These are phyloP conservation scores for Sclerurus mexicanus DNA, from an alignment of 2,113 vertebrate species.

Conservation along the genomic window DNA sequence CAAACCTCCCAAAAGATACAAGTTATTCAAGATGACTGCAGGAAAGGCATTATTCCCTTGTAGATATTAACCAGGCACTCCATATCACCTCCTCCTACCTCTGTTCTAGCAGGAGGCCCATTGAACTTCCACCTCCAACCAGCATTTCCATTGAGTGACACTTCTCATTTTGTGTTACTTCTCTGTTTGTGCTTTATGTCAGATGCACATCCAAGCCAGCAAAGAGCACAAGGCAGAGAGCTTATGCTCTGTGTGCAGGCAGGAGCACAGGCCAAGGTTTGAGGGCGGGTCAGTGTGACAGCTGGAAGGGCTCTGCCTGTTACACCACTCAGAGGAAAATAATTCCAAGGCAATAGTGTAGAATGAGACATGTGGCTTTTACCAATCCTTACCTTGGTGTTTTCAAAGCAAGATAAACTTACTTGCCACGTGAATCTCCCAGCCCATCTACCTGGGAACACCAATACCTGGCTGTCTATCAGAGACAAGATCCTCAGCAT, in stretches of 20 bases:
- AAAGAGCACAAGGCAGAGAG: not conserved
- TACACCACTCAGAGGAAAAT: not conserved
- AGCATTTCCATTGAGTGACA: not conserved
- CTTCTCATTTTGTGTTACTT: not conserved
- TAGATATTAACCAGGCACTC: not conserved
- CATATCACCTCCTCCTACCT: not conserved
- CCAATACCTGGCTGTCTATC: not conserved
- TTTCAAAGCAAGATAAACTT: not conserved
- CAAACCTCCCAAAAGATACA: not conserved
- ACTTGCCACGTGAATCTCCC: not conserved
- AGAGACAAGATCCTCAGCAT: not conserved
- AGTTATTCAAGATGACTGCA: not conserved
- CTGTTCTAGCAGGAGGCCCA: not conserved
- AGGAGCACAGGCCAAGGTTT: not conserved
- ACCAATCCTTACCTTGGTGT: not conserved
- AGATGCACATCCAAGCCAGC: not conserved
- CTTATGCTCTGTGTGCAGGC: not conserved
- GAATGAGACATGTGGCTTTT: not conserved
- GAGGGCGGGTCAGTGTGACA: not conserved
- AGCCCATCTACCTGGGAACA: not conserved
- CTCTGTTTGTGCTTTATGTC: not conserved
- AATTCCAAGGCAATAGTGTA: not conserved
- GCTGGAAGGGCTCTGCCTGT: not conserved
- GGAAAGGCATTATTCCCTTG: not conserved
- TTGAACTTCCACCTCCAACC: not conserved